Base-by-base conservation (phyloP, 2,888 invertebrate genomes). In the Pteria penguin region DNA sequence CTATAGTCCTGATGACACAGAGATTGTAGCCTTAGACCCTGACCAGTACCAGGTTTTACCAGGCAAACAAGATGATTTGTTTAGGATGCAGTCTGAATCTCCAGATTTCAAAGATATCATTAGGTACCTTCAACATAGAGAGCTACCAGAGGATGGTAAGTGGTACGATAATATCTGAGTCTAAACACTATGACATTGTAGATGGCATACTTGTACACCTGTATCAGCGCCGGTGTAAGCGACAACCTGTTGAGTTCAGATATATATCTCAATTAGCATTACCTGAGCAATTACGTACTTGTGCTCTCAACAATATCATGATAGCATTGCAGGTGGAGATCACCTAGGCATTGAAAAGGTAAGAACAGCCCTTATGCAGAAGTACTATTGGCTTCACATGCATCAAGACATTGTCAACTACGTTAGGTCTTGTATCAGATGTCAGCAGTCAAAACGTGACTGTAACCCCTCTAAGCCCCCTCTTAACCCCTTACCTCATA, bases 301-400 rank as follows among this genome's bases (percentile, higher is more conserved):
- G n/a, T 65, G 29, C 45, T 18, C 36, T 33, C 27, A 52, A 3
- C 14, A 18, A 14, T 79, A 76, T 33, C 76, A 79, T 58, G 73
- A 79, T 27, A 36, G 58, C 18, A 36, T 45, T 8, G 71, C 72
- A 24, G 72, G 65, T 27, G 75, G 72, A n/a, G 66, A 58, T 36
- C 74, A 74, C 31, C 32, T 76, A 5, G 73, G 76, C 5, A 60
- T 36, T 2, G 24, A 57, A 52, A 73, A 60, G 36, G 55, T 65
- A 11, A 36, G 61, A 32, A 29, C 24, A n/a, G 54, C 78, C 26
- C n/a, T 78, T 1, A 62, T 60, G 3, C 60, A 55, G 18, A 76
- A 71, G 31, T 79, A 74, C 36, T 79, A 54, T n/a, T 79, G 76
- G 73, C 73, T 66, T 11, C 14, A 45, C 4, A 76, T 79, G 74